Base-by-base conservation (phyloP, 2,113 vertebrate species). In the Hucho hucho region DNA sequence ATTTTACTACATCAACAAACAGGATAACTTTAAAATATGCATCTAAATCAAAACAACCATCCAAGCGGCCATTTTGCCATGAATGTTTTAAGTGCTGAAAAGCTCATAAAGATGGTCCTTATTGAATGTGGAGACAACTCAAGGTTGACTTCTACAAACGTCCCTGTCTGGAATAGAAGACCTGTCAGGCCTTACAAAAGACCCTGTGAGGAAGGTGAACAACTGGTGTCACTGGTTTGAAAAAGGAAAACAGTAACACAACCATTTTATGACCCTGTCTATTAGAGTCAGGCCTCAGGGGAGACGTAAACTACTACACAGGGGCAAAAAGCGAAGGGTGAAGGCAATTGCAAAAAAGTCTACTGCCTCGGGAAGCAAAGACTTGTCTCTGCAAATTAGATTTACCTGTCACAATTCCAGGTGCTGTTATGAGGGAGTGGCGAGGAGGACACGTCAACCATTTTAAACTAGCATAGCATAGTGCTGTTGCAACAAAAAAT, bases 151-250 rank as follows among this genome's bases (percentile, higher is more conserved):
- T 81, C 81, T 73, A 22, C 78, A 71, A 65, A 79, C 82, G 32
- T 77, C 81, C 77, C 72, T 56, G 79, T 78, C 77, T 81, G 79
- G 73, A 81, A 76, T 66, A 74, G 86, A 86, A 88, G 78, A 83
- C 65, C 76, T 83, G 84, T 91, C 89, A 74, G 78, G 59, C 68
- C 24, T 83, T 85, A 87, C 84, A 87, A 89, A 88, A 84, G 82
- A 70, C 59, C 43, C 1, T 73, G 74, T 82, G 84, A 91, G 80
- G 76, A 87, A 80, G 78, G 80, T 56, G 84, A 88, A 88, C 90
- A 92, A 90, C 89, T 92, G 90, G 86, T 90, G 86, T 88, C 77
- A 75, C 84, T 80, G 84, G 83, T 87, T 84, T 87, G 72, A 82
- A 73, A 87, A 74, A 81, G 85, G 75, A 80, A 87, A 90, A 90